phyloP scores from a whole-genome alignment of 2,797 vertebrate genomes.

The Steatocranus sp. region DNA sequence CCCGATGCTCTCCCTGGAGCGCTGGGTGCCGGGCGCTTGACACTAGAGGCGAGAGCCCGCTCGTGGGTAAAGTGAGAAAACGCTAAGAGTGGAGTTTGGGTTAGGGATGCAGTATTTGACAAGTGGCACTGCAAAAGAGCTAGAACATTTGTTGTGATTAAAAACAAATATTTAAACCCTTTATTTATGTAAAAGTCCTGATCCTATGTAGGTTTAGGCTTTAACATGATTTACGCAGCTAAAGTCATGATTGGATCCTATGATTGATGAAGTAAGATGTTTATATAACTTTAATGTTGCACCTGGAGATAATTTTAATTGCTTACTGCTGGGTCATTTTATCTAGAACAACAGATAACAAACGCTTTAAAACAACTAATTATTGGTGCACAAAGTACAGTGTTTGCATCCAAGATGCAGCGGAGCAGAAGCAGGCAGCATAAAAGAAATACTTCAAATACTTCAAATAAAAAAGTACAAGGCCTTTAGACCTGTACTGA shows the following conservation, averaged over 20 bases:
- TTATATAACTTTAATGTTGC: not conserved
- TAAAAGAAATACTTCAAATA: not conserved
- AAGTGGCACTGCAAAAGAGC: not conserved
- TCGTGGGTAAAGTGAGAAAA: fast-evolving
- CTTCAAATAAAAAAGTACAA: not conserved
- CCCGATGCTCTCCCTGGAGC: too few relatives aligned
- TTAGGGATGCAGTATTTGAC: not conserved
- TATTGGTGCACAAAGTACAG: not conserved
- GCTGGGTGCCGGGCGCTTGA: too few relatives aligned
- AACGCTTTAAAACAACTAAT: not conserved
- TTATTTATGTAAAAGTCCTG: not conserved
- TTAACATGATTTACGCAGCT: not conserved
- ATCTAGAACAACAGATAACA: not conserved
- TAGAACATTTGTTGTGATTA: not conserved
- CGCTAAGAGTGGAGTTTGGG: not conserved
- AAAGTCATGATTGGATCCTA: not conserved
- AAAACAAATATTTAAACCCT: not conserved
- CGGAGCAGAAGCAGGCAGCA: not conserved
- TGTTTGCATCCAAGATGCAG: not conserved
- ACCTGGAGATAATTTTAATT: not conserved
- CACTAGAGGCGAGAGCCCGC: not conserved
- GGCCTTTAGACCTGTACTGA: not conserved
- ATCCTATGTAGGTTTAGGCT: not conserved
- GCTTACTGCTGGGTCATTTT: not conserved
- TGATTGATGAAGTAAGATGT: too few relatives aligned